A percentile compares a stretch with the other conserved stretches of the same genome.
phyloP scores from a whole-genome alignment of 2,888 invertebrate genomes.

The Hipparchia semele region DNA sequence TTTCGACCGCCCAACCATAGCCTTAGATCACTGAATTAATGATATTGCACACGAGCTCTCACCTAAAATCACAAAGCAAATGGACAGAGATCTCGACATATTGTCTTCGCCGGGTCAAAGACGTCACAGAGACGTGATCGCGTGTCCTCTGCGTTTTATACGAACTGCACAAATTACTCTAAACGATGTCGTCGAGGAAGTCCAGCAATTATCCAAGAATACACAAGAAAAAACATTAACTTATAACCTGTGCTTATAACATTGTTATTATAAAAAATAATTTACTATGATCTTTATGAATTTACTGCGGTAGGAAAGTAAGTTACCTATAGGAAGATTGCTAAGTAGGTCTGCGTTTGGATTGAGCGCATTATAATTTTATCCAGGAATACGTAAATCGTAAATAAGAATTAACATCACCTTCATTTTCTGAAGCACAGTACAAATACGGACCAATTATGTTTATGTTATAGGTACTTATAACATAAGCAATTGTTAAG shows the following conservation, averaged over 20 bases:
- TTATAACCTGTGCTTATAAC: conserved; percentile 29
- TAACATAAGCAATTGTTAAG: no score
- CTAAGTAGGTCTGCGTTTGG: no score
- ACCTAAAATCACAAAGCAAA: conserved; percentile 60
- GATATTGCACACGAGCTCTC: conserved; percentile 43
- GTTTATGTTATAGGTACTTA: no score
- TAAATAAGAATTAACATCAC: no score
- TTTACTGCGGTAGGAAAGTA: no score
- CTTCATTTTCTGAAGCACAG: no score
- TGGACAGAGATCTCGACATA: conserved; percentile 53
- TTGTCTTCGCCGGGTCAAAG: conserved; percentile 47
- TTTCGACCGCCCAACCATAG: no score
- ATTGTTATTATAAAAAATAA: conserved; percentile 22
- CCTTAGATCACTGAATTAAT: not conserved
- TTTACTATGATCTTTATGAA: not conserved
- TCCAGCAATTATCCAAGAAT: conserved; percentile 58
- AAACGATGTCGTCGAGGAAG: conserved; percentile 74
- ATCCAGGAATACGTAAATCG: no score
- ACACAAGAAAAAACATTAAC: conserved; percentile 35
- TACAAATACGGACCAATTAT: no score
- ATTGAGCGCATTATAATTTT: no score
- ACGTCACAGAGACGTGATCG: conserved; percentile 53
- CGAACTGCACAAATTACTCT: conserved; percentile 73
- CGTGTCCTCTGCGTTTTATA: conserved; percentile 69
- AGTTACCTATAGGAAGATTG: no score